A percentile compares a stretch with the other conserved stretches of the same genome.
Evolutionary conservation across 2,113 vertebrate species (phyloP).

Genomic region (Kryptolebias marmoratus): DNA sequence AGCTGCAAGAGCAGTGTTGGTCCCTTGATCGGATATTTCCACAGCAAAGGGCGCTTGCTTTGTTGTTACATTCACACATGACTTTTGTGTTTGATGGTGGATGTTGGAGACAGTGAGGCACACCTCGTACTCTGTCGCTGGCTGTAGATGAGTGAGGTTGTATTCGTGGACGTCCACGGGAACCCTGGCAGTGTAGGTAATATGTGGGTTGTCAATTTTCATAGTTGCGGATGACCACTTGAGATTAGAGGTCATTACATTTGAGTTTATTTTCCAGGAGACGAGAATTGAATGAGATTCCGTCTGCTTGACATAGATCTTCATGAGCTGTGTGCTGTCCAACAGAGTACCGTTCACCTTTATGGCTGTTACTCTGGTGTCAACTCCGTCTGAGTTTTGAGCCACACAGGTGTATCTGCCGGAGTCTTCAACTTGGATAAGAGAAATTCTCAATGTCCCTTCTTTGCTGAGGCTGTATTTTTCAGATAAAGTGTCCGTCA

Average conservation of each 20-base stretch:
- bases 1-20: constrained; percentile 90
- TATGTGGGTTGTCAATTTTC: constrained; percentile 98
- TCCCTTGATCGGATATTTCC: constrained; percentile 89
- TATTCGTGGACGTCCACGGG: constrained; percentile 97
- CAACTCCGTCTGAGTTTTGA: constrained; percentile 92
- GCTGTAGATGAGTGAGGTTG: constrained; percentile 95
- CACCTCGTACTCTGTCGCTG: constrained; percentile 94
- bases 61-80: constrained; percentile 97
- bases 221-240: constrained; percentile 98
- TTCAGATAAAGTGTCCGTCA: constrained; percentile 86
- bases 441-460: constrained; percentile 89
- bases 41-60: constrained; percentile 87
- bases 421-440: constrained; percentile 90
- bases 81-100: constrained; percentile 92
- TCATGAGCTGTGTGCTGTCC: constrained; percentile 91
- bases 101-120: constrained; percentile 94
- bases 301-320: constrained; percentile 92
- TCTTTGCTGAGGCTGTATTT: constrained; percentile 90
- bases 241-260: constrained; percentile 92
- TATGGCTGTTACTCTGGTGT: constrained; percentile 90
- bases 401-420: constrained; percentile 97
- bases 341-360: constrained; percentile 93
- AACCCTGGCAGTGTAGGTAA: constrained; percentile 95
- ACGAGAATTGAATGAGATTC: constrained; percentile 94
- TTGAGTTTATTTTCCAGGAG: constrained; percentile 96